Conservation (phyloP, 2,797 vertebrate genomes). For the Enteromius viviparus region DNA sequence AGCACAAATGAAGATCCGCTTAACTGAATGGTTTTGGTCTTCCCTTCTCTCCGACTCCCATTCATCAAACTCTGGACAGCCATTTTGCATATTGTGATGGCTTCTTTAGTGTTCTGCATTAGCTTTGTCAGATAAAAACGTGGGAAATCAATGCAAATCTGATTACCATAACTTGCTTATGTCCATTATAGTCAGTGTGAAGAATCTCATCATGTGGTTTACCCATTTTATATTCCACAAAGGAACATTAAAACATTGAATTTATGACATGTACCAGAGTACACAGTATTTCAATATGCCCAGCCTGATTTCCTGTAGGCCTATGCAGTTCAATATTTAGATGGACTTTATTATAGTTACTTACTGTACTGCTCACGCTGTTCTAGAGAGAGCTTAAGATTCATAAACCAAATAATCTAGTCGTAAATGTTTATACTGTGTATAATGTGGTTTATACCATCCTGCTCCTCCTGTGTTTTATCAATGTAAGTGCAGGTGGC, state of each 20-base stretch:
- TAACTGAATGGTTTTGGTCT: not conserved
- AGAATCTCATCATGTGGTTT: slow-evolving; percentile 53
- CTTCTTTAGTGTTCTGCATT: slow-evolving; percentile 62
- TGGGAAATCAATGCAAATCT: slow-evolving; percentile 65
- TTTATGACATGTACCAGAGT: not conserved
- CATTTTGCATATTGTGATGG: slow-evolving; percentile 52
- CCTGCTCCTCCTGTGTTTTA: not conserved
- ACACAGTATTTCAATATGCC: not conserved
- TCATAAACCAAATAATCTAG: not conserved
- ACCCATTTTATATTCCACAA: slow-evolving; percentile 52
- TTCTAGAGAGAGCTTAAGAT: not conserved
- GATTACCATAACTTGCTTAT: slow-evolving; percentile 69
- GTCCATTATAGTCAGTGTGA: slow-evolving; percentile 63
- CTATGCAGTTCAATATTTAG: not conserved
- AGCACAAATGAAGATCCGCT: slow-evolving; percentile 11
- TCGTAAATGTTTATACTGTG: not conserved
- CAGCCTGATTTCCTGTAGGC: not conserved
- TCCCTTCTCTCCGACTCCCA: slow-evolving; percentile 48
- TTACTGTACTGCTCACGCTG: not conserved
- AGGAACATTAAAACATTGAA: slow-evolving; percentile 31
- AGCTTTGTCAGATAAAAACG: slow-evolving; percentile 61
- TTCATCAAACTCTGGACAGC: slow-evolving; percentile 28
- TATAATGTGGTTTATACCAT: not conserved
- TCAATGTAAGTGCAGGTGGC: not conserved
- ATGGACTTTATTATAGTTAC: not conserved